Evolutionary conservation across 2,888 invertebrate species (phyloP).

Genomic region (Gisinianus flammeolus): DNA sequence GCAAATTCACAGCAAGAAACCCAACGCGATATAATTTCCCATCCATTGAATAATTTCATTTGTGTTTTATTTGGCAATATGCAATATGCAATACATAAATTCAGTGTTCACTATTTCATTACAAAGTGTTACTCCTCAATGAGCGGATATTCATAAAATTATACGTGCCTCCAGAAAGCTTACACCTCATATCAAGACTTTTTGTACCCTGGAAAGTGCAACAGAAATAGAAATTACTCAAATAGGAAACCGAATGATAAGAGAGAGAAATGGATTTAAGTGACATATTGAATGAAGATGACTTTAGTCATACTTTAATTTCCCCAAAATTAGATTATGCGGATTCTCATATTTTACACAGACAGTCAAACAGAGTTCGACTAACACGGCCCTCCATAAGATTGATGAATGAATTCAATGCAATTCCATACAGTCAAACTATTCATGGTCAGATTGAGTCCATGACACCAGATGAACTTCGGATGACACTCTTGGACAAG

Average conservation of each 20-base stretch:
- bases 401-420: background rate
- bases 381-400: background rate
- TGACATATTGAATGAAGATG: slow-evolving; percentile 5
- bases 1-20: no score
- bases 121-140: no score
- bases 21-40: no score
- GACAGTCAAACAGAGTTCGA: background rate
- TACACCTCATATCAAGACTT: no score
- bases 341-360: background rate
- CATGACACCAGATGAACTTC: background rate
- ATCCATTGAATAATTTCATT: no score
- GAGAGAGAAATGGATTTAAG: background rate
- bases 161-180: no score
- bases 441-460: background rate
- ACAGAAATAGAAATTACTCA: background rate
- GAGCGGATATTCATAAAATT: no score
- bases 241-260: background rate
- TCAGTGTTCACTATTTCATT: no score
- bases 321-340: background rate
- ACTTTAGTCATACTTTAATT: background rate
- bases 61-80: no score
- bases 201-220: no score
- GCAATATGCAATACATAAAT: no score
- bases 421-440: background rate
- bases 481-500: background rate